Base-by-base conservation (phyloP, 1,140 invertebrate species). In the Trichonephila clavipes region DNA sequence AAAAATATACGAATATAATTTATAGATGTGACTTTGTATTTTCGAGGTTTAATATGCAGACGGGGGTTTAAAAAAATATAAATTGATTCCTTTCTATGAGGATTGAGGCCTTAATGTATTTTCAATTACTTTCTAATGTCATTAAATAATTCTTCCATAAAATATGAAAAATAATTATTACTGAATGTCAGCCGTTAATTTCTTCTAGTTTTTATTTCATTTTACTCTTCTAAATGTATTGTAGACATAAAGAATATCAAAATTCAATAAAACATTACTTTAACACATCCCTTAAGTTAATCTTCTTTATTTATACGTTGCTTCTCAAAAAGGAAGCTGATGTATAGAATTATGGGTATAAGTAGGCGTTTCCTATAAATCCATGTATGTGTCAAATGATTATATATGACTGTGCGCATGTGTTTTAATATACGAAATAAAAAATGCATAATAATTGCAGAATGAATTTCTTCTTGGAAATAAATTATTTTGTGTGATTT, bases 341-440 rank as follows among this genome's bases (percentile, higher is more conserved):
- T 72, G 24, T 72, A 72, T 34, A 24, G 69, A 72, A 72, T 72
- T 34, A 72, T 34, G 69, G 34, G 4, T 72, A 24, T 34, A 40
- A 72, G 69, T 72, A 18, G 69, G 69, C 69, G 69, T 72, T 34
- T 5, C n/a, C 28, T 28, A 72, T 72, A 72, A 72, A 72, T 72
- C 28, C 3, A 34, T 34, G 69, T 28, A 72, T 24, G 28, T 6
- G 69, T 72, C 28, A 72, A 34, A 14, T 16, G 69, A 5, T 12
- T 34, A 72, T 28, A 72, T 72, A 14, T 72, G 34, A 28, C 28
- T 40, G 34, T 40, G 34, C 3, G 34, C 34, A 4, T 40, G 34
- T 40, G 34, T 40, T 40, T 40, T 40, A 2, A 40, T 40, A 40
- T 40, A 40, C 3, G 28, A 40, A 40, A 40, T 40, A 40, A 40